Percentiles rank a stretch among this genome's conserved stretches.
Conservation (phyloP, 2,888 invertebrate species). For the Cremastinae sp. region DNA sequence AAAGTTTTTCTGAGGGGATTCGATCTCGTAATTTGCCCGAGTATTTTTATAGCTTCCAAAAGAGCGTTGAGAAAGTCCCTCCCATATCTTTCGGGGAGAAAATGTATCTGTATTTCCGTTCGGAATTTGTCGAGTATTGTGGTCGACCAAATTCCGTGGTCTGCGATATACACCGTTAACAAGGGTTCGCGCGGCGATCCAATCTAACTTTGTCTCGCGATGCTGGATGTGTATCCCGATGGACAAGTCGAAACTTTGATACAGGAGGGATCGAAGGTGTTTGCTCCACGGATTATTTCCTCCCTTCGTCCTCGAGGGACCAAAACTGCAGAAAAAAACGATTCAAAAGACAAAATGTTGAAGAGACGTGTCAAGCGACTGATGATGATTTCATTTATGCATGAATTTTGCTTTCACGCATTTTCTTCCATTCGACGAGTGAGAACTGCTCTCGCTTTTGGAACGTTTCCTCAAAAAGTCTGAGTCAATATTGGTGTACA, state of each 20-base stretch:
- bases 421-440: too few species aligned
- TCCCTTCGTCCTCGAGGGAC: constrained; percentile 1
- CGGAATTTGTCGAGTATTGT: constrained; percentile 32
- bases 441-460: too few species aligned
- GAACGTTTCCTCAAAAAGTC: constrained; percentile 27
- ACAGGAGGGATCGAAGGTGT: constrained; percentile 38
- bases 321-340: background rate
- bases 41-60: too few species aligned
- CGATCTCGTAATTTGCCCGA: too few species aligned
- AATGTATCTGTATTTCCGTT: background rate
- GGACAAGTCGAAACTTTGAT: constrained; percentile 27
- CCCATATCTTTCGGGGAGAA: background rate
- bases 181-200: constrained; percentile 35
- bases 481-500: constrained; percentile 49
- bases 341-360: too few species aligned
- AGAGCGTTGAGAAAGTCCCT: too few species aligned
- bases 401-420: too few species aligned
- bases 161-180: constrained; percentile 2
- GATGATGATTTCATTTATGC: background rate
- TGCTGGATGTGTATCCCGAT: constrained; percentile 43
- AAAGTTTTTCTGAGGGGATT: too few species aligned
- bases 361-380: too few species aligned
- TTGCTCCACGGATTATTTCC: constrained; percentile 18
- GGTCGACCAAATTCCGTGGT: constrained; percentile 41
- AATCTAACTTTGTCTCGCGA: constrained; percentile 56